Evolutionary conservation across 1,140 invertebrate species (phyloP), one percentile per base, ranked within the genome.

Genomic region (Conopomorpha cramerella): DNA sequence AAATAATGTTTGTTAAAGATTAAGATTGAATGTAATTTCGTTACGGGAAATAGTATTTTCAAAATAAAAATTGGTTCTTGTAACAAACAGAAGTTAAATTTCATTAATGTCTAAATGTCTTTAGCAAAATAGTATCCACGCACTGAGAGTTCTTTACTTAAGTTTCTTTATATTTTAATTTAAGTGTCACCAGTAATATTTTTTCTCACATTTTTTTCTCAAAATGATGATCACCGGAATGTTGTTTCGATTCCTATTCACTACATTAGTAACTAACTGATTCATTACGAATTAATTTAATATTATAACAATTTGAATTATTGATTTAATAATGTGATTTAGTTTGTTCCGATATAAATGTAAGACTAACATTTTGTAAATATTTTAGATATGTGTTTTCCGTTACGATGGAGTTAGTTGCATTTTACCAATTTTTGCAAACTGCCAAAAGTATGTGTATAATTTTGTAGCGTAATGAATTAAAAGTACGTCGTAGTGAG

Each of bases 371-470:
- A 34, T 32, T 45, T 23, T 72, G 65, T 73, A 73, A 70, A 73
- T 68, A 72, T 67, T 62, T 52, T 51, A 47, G 55, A 51, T 61
- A 60, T 41, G 47, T 51, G 55, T 61, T 58, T 60, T 54, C 59
- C 58, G 58, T 55, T 46, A 52, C 41, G 45, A 50, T 48, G 44
- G 47, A 57, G 51, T 65, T 67, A 64, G 59, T 65, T 73, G 66
- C 66, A 70, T 73, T 73, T 68, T 71, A 73, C 68, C 65, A 67
- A 68, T 68, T 55, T 67, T 67, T 67, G 70, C 62, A 55, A 65
- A 71, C 66, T 70, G 70, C 70, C 70, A 74, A 74, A 74, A 63
- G 47, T 63, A 68, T 63, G 67, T 54, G 67, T 59, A 67, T 67
- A 54, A 66, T 67, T 64, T 72, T 66, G 52, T 70, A 68, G 65